Conservation (phyloP, 2,888 invertebrate genomes). For the Ophion costatus region DNA sequence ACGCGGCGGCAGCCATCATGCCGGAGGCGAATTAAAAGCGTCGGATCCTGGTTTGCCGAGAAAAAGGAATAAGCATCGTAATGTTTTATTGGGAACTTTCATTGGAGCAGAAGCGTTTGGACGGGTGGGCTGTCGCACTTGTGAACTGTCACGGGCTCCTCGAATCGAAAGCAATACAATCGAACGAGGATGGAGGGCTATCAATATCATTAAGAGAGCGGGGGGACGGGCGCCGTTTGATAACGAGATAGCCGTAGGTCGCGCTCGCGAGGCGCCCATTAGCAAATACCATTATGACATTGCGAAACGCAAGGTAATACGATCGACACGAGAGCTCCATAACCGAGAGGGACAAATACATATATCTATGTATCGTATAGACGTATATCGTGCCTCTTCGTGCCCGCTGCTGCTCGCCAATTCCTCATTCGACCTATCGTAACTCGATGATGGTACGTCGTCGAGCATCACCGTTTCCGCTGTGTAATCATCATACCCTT, state of each 20-base stretch:
- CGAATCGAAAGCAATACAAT: constrained; percentile 57
- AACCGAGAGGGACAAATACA: constrained; percentile 19
- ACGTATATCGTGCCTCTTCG: neutral
- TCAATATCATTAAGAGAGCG: constrained; percentile 59
- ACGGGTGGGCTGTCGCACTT: too few relatives aligned
- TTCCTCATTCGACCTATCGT: constrained; percentile 71
- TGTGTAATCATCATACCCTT: constrained; percentile 76
- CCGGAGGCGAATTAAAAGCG: neutral
- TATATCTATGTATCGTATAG: constrained; percentile 7
- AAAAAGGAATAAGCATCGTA: too few relatives aligned
- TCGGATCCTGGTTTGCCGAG: neutral
- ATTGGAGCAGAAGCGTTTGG: too few relatives aligned
- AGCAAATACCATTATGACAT: constrained; percentile 75
- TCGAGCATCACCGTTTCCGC: constrained; percentile 72
- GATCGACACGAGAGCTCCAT: constrained; percentile 63
- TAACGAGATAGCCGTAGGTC: constrained; percentile 40
- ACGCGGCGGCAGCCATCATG: neutral
- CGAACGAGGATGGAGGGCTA: constrained; percentile 52
- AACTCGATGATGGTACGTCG: constrained; percentile 76
- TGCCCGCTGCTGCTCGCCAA: constrained; percentile 20
- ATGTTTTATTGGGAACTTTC: too few relatives aligned
- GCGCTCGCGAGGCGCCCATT: constrained; percentile 68
- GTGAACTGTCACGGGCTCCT: constrained; percentile 13
- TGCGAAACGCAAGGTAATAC: constrained; percentile 70
- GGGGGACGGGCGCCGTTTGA: neutral